phyloP scores from a whole-genome alignment of 2,113 vertebrate species.

The Myotis brandtii region DNA sequence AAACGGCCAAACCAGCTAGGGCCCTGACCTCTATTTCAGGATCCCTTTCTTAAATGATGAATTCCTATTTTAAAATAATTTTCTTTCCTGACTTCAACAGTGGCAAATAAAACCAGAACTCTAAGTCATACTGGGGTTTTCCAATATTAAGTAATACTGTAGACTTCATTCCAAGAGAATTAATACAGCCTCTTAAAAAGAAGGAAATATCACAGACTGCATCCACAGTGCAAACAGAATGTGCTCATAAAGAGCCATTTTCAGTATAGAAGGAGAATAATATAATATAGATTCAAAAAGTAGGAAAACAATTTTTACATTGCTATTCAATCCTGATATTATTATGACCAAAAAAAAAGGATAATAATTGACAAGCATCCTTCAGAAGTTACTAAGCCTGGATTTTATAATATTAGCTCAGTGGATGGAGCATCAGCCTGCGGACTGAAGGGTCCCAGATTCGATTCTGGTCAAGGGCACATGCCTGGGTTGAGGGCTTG shows the following conservation, averaged over 20 bases:
- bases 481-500: no score
- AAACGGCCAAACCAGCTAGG: background rate
- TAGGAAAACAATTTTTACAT: background rate
- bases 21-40: background rate
- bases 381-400: background rate
- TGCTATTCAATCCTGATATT: background rate
- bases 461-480: no score
- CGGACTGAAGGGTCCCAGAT: no score
- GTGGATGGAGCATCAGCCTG: no score
- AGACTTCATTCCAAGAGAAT: background rate
- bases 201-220: background rate
- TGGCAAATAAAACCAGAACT: background rate
- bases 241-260: background rate
- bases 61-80: constrained; percentile 34
- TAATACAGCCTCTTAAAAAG: background rate
- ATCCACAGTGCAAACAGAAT: background rate
- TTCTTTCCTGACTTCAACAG: constrained; percentile 4
- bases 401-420: background rate
- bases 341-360: background rate
- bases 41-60: background rate
- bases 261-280: background rate
- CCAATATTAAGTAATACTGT: background rate
- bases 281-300: background rate
- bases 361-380: background rate
- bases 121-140: background rate